phyloP scores from a whole-genome alignment of 2,113 vertebrate species.

The Engraulis encrasicolus region DNA sequence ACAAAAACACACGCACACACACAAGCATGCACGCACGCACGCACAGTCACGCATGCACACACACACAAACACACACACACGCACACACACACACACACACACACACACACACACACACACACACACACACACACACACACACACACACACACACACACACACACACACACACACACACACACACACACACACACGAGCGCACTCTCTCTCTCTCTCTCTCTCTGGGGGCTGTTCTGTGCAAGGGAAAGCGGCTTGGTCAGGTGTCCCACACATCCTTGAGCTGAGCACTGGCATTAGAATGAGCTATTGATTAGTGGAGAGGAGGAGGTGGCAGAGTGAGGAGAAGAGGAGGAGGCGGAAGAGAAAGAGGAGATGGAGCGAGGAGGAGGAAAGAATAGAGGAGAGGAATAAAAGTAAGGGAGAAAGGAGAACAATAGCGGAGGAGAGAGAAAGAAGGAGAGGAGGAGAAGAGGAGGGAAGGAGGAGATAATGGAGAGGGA shows the following conservation, averaged over 20 bases:
- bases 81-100: no score
- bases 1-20: neutral
- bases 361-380: neutral
- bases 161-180: neutral
- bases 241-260: constrained; percentile 52
- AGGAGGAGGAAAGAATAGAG: neutral
- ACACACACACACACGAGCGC: neutral
- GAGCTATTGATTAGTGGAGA: constrained; percentile 58
- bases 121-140: constrained; percentile 28
- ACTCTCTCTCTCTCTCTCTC: no score
- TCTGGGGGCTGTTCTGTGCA: constrained; percentile 33
- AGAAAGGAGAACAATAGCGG: constrained; percentile 23
- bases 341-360: neutral
- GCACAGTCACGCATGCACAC: neutral
- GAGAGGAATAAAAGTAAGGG: constrained; percentile 50
- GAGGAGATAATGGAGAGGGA: constrained; percentile 21
- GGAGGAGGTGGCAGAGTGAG: neutral
- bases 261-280: constrained; percentile 52
- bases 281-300: constrained; percentile 45
- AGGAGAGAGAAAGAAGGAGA: neutral
- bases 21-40: no score
- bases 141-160: constrained; percentile 34
- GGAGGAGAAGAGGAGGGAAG: neutral
- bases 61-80: no score
- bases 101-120: constrained; percentile 48